Conservation (phyloP, 2,113 vertebrate genomes). For the Gallinago jamesoni region DNA sequence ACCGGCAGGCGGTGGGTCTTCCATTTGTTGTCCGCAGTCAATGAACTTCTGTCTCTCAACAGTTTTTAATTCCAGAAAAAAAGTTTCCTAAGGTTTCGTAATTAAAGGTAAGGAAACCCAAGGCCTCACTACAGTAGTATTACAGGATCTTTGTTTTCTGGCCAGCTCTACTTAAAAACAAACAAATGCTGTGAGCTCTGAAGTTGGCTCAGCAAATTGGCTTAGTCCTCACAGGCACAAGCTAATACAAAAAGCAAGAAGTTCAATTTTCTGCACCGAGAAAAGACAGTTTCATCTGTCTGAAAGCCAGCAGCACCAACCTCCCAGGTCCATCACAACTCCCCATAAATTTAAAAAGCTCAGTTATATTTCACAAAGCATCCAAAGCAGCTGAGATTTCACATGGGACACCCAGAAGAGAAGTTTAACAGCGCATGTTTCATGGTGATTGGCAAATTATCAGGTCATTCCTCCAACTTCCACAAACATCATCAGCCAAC, state of each 20-base stretch:
- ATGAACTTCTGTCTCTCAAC: conserved; percentile 14
- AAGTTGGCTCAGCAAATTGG: conserved; percentile 15
- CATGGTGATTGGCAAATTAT: conserved; percentile 69
- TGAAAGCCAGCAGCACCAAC: conserved; percentile 26
- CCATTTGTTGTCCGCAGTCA: not conserved
- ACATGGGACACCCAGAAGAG: not conserved
- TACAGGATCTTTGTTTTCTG: conserved; percentile 10
- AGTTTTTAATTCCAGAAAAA: not conserved
- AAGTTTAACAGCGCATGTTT: conserved; percentile 31
- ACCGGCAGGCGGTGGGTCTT: not conserved
- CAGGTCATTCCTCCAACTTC: conserved; percentile 64
- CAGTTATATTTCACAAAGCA: not conserved
- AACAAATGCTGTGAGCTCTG: conserved; percentile 38
- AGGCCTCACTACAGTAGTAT: conserved; percentile 2
- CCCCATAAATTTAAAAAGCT: not conserved
- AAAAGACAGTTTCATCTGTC: not conserved
- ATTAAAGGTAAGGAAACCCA: conserved; percentile 33
- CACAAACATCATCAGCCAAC: conserved; percentile 62
- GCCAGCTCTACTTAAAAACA: conserved; percentile 53
- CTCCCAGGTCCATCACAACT: conserved; percentile 34
- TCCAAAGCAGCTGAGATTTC: conserved; percentile 30
- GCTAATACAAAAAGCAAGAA: not conserved
- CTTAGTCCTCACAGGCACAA: not conserved
- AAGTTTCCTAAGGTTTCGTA: not conserved
- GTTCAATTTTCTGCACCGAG: not conserved